phyloP scores from a whole-genome alignment of 1,140 invertebrate species.

The Triops longicaudatus region DNA sequence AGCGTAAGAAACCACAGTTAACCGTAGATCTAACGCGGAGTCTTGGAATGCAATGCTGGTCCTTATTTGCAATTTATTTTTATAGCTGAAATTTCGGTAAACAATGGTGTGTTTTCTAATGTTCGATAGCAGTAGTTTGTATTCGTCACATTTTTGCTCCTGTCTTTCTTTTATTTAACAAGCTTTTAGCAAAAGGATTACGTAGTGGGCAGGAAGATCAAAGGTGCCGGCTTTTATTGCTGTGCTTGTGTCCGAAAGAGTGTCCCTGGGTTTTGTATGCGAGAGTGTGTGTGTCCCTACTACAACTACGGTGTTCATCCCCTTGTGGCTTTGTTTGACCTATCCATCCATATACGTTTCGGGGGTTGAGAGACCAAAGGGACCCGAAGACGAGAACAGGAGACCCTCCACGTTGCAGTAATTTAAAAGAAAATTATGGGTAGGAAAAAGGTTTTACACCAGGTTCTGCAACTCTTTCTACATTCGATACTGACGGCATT shows the following conservation, averaged over 20 bases:
- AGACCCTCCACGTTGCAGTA: constrained; percentile 4
- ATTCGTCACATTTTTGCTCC: not conserved
- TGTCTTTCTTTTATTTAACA: not conserved
- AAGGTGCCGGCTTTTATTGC: constrained; percentile 14
- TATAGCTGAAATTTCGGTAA: too few species aligned
- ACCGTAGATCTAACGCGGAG: too few species aligned
- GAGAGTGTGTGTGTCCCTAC: too few species aligned
- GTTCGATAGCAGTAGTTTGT: too few species aligned
- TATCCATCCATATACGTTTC: not conserved
- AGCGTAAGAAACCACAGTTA: too few species aligned
- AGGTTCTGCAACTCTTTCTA: not conserved
- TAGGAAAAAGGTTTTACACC: not conserved
- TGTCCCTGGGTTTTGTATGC: too few species aligned
- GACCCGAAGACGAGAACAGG: not conserved
- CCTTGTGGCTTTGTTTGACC: not conserved
- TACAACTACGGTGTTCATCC: not conserved
- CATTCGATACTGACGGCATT: not conserved
- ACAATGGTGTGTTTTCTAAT: too few species aligned
- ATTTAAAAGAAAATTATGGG: not conserved
- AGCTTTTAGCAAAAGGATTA: constrained; percentile 15
- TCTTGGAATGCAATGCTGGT: too few species aligned
- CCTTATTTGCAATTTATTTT: too few species aligned
- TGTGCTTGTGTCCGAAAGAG: not conserved
- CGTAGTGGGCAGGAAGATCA: not conserved
- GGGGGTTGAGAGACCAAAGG: too few species aligned